phyloP scores from a whole-genome alignment of 2,888 invertebrate genomes.

The Cerastoderma edule region DNA sequence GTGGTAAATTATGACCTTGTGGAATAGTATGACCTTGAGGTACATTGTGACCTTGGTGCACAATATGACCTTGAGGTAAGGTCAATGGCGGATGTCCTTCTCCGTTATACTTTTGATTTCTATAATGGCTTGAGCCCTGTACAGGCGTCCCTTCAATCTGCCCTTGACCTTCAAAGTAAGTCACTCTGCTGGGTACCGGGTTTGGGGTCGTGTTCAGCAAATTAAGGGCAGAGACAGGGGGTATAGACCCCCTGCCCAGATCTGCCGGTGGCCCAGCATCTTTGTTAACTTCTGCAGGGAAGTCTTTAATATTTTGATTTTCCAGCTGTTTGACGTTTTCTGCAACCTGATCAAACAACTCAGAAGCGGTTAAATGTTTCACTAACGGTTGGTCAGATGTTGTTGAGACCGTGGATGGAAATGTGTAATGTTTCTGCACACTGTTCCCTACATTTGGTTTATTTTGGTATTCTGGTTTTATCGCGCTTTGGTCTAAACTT shows the following conservation, averaged over 20 bases:
- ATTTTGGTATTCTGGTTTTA: constrained; percentile 52
- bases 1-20: constrained; percentile 13
- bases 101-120: neutral
- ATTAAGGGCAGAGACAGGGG: constrained; percentile 52
- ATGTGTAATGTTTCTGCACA: constrained; percentile 6
- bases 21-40: neutral
- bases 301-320: neutral
- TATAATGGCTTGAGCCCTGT: neutral
- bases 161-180: constrained; percentile 13
- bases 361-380: constrained; percentile 31
- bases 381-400: constrained; percentile 11
- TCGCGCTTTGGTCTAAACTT: constrained; percentile 9
- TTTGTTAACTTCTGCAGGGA: neutral
- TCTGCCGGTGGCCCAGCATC: neutral
- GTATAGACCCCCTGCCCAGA: neutral
- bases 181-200: neutral
- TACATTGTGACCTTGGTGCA: constrained; percentile 18
- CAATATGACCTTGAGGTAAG: too few relatives aligned
- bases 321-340: constrained; percentile 36
- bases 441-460: constrained; percentile 25
- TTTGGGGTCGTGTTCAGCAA: constrained; percentile 44
- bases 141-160: neutral
- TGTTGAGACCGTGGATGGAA: neutral
- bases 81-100: neutral
- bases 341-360: constrained; percentile 53